Evolutionary conservation across 2,797 vertebrate genomes (phyloP).

Genomic region (Tangara arthus): DNA sequence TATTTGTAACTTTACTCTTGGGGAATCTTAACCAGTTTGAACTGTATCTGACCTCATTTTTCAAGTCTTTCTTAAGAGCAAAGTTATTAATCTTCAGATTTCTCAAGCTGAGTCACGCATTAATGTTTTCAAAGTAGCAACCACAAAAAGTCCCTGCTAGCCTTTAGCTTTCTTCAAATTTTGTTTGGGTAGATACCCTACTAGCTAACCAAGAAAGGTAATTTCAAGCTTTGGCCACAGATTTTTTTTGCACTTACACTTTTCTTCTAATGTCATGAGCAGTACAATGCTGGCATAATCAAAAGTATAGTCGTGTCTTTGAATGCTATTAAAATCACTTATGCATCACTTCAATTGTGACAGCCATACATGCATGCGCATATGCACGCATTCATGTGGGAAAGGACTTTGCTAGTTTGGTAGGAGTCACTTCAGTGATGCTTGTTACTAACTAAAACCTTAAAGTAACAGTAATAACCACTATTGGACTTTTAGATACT

Average conservation of each 20-base stretch:
- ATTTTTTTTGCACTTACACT: neutral
- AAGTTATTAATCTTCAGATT: conserved; percentile 23
- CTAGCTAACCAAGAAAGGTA: neutral
- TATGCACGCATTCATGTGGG: neutral
- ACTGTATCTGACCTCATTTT: conserved; percentile 33
- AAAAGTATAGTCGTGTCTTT: neutral
- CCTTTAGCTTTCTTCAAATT: neutral
- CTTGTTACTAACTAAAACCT: neutral
- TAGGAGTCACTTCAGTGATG: neutral
- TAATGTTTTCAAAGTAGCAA: conserved; percentile 23
- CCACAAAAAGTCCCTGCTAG: neutral
- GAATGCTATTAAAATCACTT: neutral
- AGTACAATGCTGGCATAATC: neutral
- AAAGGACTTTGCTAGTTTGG: neutral
- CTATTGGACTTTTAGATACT: neutral
- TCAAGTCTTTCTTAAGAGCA: conserved; percentile 8
- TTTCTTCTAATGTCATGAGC: neutral
- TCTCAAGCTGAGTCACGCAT: conserved; percentile 6
- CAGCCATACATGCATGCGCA: neutral
- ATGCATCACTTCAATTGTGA: neutral
- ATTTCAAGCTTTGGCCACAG: neutral
- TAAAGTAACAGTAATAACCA: neutral
- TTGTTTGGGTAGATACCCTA: neutral
- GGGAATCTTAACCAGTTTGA: neutral
- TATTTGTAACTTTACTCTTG: neutral